Conservation (phyloP, 2,888 invertebrate species). For the Perizoma flavofasciatum region DNA sequence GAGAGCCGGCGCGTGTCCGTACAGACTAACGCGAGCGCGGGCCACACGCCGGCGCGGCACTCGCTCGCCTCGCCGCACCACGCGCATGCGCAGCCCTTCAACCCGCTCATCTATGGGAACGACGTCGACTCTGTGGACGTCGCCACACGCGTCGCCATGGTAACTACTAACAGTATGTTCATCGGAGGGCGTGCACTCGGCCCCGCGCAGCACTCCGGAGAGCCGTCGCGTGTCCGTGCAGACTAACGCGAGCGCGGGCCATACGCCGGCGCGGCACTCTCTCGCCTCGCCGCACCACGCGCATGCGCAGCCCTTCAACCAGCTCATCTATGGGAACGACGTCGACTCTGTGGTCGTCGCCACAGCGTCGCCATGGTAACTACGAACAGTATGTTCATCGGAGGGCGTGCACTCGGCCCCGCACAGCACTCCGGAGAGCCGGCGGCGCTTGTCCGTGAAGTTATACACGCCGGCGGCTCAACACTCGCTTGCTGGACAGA, state of each 20-base stretch:
- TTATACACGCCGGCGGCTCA: too few relatives aligned
- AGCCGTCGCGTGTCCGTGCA: constrained; percentile 68
- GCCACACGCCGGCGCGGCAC: constrained; percentile 71
- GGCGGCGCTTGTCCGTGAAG: too few relatives aligned
- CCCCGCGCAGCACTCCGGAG: constrained; percentile 75
- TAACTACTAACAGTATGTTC: too few relatives aligned
- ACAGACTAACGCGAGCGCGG: constrained; percentile 56
- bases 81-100: constrained; percentile 85
- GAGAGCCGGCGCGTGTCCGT: constrained; percentile 72
- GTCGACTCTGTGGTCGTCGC: constrained; percentile 99
- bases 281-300: constrained; percentile 61
- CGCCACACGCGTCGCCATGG: constrained; percentile 93
- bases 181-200: too few relatives aligned
- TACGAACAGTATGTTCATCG: constrained; percentile 28
- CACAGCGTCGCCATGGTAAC: constrained; percentile 90
- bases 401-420: constrained; percentile 69
- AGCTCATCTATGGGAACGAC: constrained; percentile 96
- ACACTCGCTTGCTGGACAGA: constrained; percentile 68
- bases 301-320: constrained; percentile 87
- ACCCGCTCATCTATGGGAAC: constrained; percentile 96
- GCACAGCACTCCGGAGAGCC: too few relatives aligned
- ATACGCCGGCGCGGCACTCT: constrained; percentile 72
- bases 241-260: constrained; percentile 57
- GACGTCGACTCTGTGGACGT: constrained; percentile 99
- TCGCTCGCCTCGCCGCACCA: constrained; percentile 74